Evolutionary conservation across 2,113 vertebrate species (phyloP), one percentile per base, ranked within the genome.

Genomic region (Crotophaga sulcirostris): DNA sequence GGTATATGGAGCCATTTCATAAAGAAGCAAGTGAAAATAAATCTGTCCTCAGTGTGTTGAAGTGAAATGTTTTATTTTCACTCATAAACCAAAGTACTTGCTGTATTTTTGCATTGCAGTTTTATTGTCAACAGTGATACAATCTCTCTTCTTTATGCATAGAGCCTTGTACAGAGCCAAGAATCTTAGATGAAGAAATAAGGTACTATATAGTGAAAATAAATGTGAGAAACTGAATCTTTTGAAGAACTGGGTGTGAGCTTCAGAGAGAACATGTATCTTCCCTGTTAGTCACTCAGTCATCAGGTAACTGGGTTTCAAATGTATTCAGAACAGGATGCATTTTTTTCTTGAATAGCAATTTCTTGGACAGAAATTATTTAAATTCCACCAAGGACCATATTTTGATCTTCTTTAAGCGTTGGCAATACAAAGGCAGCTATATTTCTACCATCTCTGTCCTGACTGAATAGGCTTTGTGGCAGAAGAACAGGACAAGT

Each of bases 101-200:
- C 89, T 96, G 90, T 91, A 96, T 83, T 93, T 97, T 96, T 96
- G 82, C 63, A 60, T 96, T 96, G 91, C 56, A 86, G 87, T 96
- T 98, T 97, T 96, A 93, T 96, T 96, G 90, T 89, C 84, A 80
- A 87, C 78, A 77, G 56, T 62, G 96, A 96, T 90, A 94, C 51
- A 86, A 81, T 92, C 93, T 93, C 58, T 40, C 68, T 89, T 94
- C 76, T 38, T 95, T 84, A 68, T 68, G 74, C 58, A 94, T 7
- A 82, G 80, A 56, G 75, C 54, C 66, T 79, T 76, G 34, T 62
- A 54, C 12, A 60, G 45, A 95, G 64, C 76, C 88, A 93, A 87
- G 80, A 82, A 60, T 78, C 52, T 81, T 24, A 81, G 76, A 84
- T 45, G 68, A 88, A 90, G 85, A 45, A 49, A 93, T 87, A 76